phyloP scores from a whole-genome alignment of 2,113 vertebrate species.

The Trachemys scripta region DNA sequence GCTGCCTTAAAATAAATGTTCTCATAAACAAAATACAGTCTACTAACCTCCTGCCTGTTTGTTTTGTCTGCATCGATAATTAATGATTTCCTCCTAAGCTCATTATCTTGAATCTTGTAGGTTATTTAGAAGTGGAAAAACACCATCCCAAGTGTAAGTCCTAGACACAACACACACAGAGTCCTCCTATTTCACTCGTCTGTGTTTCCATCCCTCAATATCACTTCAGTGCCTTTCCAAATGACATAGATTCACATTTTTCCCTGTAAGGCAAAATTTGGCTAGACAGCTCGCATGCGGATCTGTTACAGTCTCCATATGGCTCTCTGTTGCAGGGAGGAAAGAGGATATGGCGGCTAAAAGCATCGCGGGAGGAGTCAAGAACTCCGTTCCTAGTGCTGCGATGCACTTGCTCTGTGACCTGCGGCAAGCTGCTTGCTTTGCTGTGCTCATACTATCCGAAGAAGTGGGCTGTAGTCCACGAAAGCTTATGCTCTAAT shows the following conservation, averaged over 20 bases:
- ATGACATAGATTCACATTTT: not conserved
- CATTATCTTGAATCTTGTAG: conserved; percentile 20
- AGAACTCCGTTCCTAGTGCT: not conserved
- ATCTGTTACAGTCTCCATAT: not conserved
- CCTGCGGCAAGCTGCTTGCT: fast-evolving
- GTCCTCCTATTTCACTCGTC: not conserved
- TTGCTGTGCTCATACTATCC: too few species aligned
- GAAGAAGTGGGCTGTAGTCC: too few species aligned
- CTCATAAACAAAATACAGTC: conserved; percentile 49
- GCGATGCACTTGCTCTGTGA: not conserved
- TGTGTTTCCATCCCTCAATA: not conserved
- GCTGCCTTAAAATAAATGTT: conserved; percentile 52
- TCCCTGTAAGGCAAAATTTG: not conserved
- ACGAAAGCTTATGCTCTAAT: too few species aligned
- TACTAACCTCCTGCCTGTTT: conserved; percentile 31
- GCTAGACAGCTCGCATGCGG: not conserved
- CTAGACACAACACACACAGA: not conserved
- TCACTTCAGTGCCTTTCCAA: not conserved
- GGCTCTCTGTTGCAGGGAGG: not conserved
- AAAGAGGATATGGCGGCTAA: not conserved
- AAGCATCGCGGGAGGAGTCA: not conserved
- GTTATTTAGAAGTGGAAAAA: conserved; percentile 37
- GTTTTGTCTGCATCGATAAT: conserved; percentile 47
- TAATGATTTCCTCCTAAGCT: conserved; percentile 32
- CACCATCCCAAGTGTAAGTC: conserved; percentile 7